These are phyloP conservation scores for Laterallus jamaicensis DNA, from an alignment of 2,113 vertebrate genomes.

Conservation along the genomic window DNA sequence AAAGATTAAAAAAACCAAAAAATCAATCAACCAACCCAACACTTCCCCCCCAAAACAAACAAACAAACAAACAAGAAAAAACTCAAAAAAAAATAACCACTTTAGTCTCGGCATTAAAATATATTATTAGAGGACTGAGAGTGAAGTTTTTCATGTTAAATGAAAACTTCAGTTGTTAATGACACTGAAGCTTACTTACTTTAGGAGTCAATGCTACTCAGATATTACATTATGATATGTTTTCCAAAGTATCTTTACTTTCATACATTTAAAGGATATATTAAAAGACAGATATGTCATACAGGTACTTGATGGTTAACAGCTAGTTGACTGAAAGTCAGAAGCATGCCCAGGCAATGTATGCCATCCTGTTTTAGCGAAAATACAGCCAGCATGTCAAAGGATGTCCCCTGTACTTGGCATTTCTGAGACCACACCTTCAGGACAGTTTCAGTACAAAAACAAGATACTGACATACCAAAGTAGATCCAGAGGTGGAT, in stretches of 20 bases:
- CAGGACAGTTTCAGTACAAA: neutral
- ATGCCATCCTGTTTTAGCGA: neutral
- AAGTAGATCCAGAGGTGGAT: neutral
- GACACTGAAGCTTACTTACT: neutral
- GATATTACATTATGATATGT: neutral
- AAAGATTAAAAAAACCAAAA: too few relatives aligned
- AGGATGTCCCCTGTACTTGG: neutral
- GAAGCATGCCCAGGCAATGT: neutral
- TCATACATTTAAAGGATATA: neutral
- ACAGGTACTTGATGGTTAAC: neutral
- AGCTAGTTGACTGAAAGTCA: neutral
- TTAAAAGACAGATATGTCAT: neutral
- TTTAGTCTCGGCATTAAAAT: neutral
- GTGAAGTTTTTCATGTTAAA: neutral
- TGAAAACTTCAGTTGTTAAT: neutral
- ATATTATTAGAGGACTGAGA: neutral
- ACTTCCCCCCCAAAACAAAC: too few relatives aligned
- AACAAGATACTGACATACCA: neutral
- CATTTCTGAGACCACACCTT: neutral
- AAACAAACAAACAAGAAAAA: too few relatives aligned
- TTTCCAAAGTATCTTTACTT: neutral
- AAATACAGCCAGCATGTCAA: neutral
- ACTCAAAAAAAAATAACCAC: neutral
- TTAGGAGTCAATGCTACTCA: neutral
- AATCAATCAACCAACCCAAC: neutral